Conservation (phyloP, 2,113 vertebrate genomes). For the Fukomys damarensis region DNA sequence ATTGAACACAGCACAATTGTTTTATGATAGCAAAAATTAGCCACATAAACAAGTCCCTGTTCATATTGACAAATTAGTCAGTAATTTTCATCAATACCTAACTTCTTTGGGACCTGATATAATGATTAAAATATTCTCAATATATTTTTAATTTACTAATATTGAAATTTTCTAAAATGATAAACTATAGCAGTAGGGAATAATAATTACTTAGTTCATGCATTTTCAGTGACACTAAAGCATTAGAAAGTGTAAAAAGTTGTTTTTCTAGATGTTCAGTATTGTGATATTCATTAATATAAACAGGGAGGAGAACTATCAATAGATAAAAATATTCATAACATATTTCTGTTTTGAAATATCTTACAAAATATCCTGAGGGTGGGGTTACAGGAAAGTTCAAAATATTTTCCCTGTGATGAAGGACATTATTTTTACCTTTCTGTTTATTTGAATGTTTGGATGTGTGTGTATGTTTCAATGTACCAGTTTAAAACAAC, state of each 20-base stretch:
- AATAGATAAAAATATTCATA: not conserved
- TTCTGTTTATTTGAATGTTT: slow-evolving; percentile 21
- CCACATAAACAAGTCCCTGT: not conserved
- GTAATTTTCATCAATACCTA: not conserved
- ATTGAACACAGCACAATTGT: not conserved
- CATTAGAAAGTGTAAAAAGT: not conserved
- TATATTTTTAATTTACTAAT: not conserved
- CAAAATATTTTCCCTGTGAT: not conserved
- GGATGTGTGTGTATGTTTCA: not conserved
- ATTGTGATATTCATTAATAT: not conserved
- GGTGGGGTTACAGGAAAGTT: not conserved
- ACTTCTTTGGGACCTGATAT: not conserved
- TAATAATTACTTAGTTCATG: not conserved
- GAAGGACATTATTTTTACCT: not conserved
- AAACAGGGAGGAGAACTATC: not conserved
- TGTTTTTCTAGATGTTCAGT: not conserved
- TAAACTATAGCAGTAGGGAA: not conserved
- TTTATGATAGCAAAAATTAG: not conserved
- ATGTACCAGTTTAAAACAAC: not conserved
- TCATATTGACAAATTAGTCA: not conserved
- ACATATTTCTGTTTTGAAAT: not conserved
- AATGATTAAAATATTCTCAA: not conserved
- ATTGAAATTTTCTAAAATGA: not conserved
- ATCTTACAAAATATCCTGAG: not conserved
- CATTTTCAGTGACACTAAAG: not conserved